phyloP scores from a whole-genome alignment of 2,888 invertebrate species.

The Drosophila anomalata region DNA sequence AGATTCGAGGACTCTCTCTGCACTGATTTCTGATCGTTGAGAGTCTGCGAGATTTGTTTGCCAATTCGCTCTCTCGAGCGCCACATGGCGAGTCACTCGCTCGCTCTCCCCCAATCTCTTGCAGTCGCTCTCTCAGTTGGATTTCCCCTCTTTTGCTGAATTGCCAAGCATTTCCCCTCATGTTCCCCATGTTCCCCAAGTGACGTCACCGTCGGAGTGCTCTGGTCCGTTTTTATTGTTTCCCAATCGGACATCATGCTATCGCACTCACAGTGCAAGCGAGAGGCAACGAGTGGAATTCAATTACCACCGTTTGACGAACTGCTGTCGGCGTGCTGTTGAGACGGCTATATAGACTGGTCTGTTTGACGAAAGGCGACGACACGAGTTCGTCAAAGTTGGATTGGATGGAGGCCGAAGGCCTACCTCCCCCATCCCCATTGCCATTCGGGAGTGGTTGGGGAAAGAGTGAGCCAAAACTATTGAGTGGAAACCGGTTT shows the following conservation, averaged over 20 bases:
- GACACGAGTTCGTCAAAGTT: slow-evolving; percentile 78
- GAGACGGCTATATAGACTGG: slow-evolving; percentile 55
- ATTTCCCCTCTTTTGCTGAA: slow-evolving; percentile 71
- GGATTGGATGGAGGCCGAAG: slow-evolving; percentile 65
- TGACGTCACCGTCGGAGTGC: slow-evolving; percentile 59
- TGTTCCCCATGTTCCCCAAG: not conserved
- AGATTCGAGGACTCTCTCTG: not conserved
- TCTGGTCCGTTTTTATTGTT: slow-evolving; percentile 55
- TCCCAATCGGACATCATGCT: slow-evolving; percentile 58
- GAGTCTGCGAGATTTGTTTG: slow-evolving; percentile 8
- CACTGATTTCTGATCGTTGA: not conserved
- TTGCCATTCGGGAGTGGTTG: slow-evolving; percentile 49
- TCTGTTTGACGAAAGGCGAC: slow-evolving; percentile 73
- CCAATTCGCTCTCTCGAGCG: slow-evolving; percentile 7
- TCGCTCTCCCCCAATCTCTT: not conserved
- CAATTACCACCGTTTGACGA: slow-evolving; percentile 82
- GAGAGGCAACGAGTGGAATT: slow-evolving; percentile 59
- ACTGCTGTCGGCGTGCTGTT: slow-evolving; percentile 79
- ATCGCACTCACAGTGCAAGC: slow-evolving; percentile 54
- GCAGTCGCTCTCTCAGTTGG: slow-evolving; percentile 18
- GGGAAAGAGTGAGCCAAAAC: slow-evolving; percentile 47
- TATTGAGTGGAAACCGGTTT: slow-evolving; percentile 52
- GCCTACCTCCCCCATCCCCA: not conserved
- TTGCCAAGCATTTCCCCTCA: slow-evolving; percentile 59
- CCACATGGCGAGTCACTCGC: not conserved